These are phyloP conservation scores for Alsophila aescularia DNA, from an alignment of 2,888 invertebrate genomes.

Conservation along the genomic window DNA sequence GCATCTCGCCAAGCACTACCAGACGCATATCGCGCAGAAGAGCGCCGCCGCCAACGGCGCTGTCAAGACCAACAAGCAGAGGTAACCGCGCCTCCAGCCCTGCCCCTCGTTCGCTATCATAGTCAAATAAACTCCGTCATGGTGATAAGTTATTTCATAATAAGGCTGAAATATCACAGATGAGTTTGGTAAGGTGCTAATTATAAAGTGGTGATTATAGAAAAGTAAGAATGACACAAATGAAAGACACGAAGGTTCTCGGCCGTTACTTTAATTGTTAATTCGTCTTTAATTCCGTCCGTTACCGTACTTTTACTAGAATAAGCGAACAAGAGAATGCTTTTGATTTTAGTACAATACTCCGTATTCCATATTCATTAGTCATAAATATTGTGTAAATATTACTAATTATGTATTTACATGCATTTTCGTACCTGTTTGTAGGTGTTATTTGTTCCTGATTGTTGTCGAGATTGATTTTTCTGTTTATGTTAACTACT, in stretches of 20 bases:
- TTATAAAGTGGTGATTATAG: conserved; percentile 71
- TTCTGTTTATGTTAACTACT: conserved; percentile 5
- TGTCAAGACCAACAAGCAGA: conserved; percentile 80
- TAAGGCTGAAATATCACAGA: conserved; percentile 82
- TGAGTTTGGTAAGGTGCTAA: conserved; percentile 82
- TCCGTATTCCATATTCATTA: conserved; percentile 38
- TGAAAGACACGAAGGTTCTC: conserved; percentile 62
- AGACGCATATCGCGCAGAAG: conserved; percentile 95
- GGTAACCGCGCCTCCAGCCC: conserved; percentile 64
- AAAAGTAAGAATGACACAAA: conserved; percentile 66
- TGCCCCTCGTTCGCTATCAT: conserved; percentile 52
- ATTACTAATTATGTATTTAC: conserved; percentile 47
- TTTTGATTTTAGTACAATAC: conserved; percentile 56
- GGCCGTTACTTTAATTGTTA: conserved; percentile 76
- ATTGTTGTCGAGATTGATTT: conserved; percentile 24
- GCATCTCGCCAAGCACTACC: conserved; percentile 96
- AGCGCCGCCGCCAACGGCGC: conserved; percentile 88
- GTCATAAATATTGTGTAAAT: conserved; percentile 37
- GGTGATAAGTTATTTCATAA: conserved; percentile 71
- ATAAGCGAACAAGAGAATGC: conserved; percentile 71
- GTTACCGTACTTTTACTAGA: conserved; percentile 82
- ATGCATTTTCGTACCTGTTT: conserved; percentile 56
- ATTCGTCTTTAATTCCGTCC: conserved; percentile 81
- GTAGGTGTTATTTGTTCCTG: conserved; percentile 56
- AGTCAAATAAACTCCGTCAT: conserved; percentile 77